Base-by-base conservation (phyloP, 2,888 invertebrate genomes). In the Neria commutata region DNA sequence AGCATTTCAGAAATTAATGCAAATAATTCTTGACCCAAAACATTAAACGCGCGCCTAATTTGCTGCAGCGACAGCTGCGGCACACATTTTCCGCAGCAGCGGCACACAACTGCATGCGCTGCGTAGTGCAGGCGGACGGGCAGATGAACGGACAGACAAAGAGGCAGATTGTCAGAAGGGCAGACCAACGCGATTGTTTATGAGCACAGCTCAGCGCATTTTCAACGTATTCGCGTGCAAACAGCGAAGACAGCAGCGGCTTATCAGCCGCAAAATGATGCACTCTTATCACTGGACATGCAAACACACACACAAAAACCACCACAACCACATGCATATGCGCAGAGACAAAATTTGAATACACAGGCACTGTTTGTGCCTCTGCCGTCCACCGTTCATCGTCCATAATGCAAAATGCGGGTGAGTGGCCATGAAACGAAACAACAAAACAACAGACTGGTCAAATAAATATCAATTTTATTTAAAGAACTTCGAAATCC, bases 21-120 rank as follows among this genome's bases (percentile, higher is more conserved):
- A 29, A 29, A 29, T 29, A 29, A 29, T 29, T 29, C 29, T 29
- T 29, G 29, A 29, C 29, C 29, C 29, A 29, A 29, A 8, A 29
- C 6, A 11, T 6, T 6, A 29, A 29, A 11, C 6, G 29, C 6
- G 29, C 11, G 25, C 4, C 16, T 45, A 58, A 73, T 60, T 70
- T 48, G 34, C 52, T 24, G 47, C 49, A 56, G 46, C 53, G n/a
- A 61, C 54, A 54, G 46, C 54, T 40, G 23, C 57, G 25, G 33
- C 8, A 45, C 19, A 25, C 47, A 16, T 25, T 11, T 26, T 23
- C 26, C 34, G 6, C 14, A 19, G 8, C 14, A 2, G 3, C 2
- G 16, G 3, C 49, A 6, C 40, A 16, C 50, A 2, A n/a, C 3
- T 10, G 17, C 11, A 16, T 3, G 17, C 24, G 10, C 42, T 49